Conservation (phyloP, 2,113 vertebrate genomes). For the Gnathonemus longibarbis region DNA sequence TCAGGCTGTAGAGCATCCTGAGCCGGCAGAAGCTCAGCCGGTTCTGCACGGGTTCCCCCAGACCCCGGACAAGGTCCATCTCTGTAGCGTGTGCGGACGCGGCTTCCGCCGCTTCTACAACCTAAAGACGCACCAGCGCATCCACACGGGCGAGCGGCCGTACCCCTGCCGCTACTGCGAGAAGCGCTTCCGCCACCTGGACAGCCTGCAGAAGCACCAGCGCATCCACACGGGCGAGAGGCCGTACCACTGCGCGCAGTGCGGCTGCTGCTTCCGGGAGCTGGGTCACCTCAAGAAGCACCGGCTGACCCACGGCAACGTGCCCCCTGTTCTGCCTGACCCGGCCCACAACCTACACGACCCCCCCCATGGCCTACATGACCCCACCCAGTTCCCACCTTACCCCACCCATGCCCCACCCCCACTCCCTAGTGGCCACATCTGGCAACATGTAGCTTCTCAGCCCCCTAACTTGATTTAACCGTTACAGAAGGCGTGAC, state of each 20-base stretch:
- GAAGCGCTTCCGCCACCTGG: slow-evolving; percentile 46
- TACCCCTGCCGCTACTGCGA: slow-evolving; percentile 48
- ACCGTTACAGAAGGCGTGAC: not conserved
- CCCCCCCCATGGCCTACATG: slow-evolving; percentile 18
- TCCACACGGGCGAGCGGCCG: slow-evolving; percentile 45
- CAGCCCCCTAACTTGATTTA: slow-evolving; percentile 39
- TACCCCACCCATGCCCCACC: not conserved
- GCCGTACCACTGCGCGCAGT: slow-evolving; percentile 44
- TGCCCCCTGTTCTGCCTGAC: not conserved
- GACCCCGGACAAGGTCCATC: slow-evolving; percentile 32
- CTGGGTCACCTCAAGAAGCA: slow-evolving; percentile 48
- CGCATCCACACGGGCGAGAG: slow-evolving; percentile 48
- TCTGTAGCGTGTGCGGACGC: slow-evolving; percentile 44
- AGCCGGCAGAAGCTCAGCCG: not conserved
- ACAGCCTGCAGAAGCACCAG: slow-evolving; percentile 49
- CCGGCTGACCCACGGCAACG: slow-evolving; percentile 39
- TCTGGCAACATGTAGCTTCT: slow-evolving; percentile 35
- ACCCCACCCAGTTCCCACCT: not conserved
- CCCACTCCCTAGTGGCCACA: slow-evolving; percentile 2
- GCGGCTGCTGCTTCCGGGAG: slow-evolving; percentile 45
- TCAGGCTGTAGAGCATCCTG: not conserved
- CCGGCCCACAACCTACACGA: slow-evolving; percentile 22
- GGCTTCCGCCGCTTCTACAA: slow-evolving; percentile 48
- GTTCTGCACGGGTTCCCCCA: not conserved
- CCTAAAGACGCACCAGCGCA: slow-evolving; percentile 49